Evolutionary conservation across 2,797 vertebrate species (phyloP).

Genomic region (Schizopygopsis pylzovi): DNA sequence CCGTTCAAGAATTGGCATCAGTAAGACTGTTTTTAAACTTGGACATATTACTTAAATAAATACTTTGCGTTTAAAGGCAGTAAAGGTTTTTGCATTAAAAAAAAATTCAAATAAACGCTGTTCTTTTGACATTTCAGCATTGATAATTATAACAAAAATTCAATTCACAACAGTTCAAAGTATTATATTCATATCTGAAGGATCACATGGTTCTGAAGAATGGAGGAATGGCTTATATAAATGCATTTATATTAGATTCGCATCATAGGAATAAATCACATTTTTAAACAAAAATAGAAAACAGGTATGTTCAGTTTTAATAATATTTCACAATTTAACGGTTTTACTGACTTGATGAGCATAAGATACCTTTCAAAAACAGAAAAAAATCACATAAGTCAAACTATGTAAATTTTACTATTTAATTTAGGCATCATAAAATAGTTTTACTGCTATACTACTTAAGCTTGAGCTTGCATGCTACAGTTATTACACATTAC

Average conservation of each 20-base stretch:
- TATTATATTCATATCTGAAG: background rate
- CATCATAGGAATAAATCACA: background rate
- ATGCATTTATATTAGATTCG: background rate
- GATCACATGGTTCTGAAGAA: background rate
- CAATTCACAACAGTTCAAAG: background rate
- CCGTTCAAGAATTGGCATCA: background rate
- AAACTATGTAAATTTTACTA: background rate
- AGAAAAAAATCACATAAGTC: background rate
- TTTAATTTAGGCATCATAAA: background rate
- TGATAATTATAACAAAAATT: background rate
- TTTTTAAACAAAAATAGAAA: background rate
- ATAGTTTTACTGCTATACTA: background rate
- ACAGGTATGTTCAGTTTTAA: background rate
- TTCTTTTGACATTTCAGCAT: background rate
- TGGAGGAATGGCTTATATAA: background rate
- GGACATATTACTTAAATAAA: background rate
- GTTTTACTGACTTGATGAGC: background rate
- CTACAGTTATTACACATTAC: background rate
- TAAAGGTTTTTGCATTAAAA: background rate
- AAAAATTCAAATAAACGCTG: background rate
- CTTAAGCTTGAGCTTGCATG: background rate
- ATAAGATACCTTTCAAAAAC: background rate
- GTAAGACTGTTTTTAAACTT: background rate
- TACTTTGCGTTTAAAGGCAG: background rate
- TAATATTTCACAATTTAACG: background rate